Percentiles rank a stretch among this genome's conserved stretches.
Evolutionary conservation across 2,113 vertebrate species (phyloP).

Genomic region (Odobenus rosmarus): DNA sequence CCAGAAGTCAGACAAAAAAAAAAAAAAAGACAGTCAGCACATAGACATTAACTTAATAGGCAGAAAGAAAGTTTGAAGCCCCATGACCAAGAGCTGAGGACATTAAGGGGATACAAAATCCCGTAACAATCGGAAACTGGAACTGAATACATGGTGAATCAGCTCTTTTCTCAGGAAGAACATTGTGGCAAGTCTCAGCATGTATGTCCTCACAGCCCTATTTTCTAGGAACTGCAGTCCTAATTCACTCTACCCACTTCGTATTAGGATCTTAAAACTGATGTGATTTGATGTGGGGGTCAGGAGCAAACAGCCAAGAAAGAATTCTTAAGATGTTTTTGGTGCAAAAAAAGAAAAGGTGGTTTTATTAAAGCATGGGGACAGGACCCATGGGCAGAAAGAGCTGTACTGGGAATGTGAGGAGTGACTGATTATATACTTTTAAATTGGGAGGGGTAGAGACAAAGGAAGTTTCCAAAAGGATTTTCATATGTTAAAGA

Average conservation of each 20-base stretch:
- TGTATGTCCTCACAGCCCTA: background rate
- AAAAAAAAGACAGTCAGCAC: background rate
- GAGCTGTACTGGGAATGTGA: background rate
- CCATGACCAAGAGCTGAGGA: too few relatives aligned
- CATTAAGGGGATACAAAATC: background rate
- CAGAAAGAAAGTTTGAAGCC: too few relatives aligned
- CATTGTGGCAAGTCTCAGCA: background rate
- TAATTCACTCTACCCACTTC: background rate
- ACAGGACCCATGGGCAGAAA: background rate
- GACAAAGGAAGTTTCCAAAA: background rate
- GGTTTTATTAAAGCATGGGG: background rate
- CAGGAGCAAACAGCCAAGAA: background rate
- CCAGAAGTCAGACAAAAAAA: background rate
- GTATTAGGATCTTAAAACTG: background rate
- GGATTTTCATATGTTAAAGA: background rate
- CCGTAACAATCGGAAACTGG: background rate
- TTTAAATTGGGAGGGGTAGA: background rate
- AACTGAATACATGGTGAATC: background rate
- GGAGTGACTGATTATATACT: background rate
- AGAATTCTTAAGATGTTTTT: background rate
- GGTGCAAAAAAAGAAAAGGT: background rate
- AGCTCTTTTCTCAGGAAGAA: background rate
- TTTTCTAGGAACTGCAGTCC: background rate
- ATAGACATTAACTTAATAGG: background rate
- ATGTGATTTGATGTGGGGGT: background rate